Evolutionary conservation across 2,797 vertebrate genomes (phyloP), one percentile per base, ranked within the genome.

Genomic region (Chelidonichthys spinosus): DNA sequence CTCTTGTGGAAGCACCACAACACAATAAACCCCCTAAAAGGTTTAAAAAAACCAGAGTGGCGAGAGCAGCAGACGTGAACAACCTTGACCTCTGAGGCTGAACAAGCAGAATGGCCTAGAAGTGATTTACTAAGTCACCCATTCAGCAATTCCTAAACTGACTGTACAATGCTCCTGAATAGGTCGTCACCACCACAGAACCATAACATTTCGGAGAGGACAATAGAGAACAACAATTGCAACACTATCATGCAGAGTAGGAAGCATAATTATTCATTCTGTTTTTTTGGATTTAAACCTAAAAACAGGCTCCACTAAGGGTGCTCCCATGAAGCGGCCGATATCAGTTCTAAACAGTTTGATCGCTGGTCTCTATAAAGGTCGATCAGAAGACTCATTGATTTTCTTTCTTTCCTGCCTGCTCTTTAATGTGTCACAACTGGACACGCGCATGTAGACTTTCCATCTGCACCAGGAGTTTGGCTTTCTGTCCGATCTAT

Each of bases 61-160:
- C 11, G 36, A 72, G 46, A 70, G 52, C 78, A 65, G 71, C 66
- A 77, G 74, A 72, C 18, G 18, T 40, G 76, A 9, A 77, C 66
- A 78, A 72, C 69, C 77, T 84, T 79, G n/a, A 78, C 52, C 84
- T 52, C 54, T 36, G 78, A 88, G 32, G 64, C 82, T 72, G 69
- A 89, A 93, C 85, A 85, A 78, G 71, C 81, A 80, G 91, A 93
- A 89, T 42, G 72, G 66, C 61, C 92, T 89, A 86, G 91, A 94
- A 90, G 83, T 70, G 77, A 88, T 87, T 82, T 76, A 69, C 71
- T 67, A 76, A 65, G 71, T 72, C 74, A 83, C 83, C 82, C 52
- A 78, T 50, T 90, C 85, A 88, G 81, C 83, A 61, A 71, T 82
- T 75, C 50, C 64, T 55, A 73, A 76, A 85, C 72, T 0, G 3